Evolutionary conservation across 1,140 invertebrate species (phyloP), one percentile per base, ranked within the genome.

Genomic region (Papilio glaucus): DNA sequence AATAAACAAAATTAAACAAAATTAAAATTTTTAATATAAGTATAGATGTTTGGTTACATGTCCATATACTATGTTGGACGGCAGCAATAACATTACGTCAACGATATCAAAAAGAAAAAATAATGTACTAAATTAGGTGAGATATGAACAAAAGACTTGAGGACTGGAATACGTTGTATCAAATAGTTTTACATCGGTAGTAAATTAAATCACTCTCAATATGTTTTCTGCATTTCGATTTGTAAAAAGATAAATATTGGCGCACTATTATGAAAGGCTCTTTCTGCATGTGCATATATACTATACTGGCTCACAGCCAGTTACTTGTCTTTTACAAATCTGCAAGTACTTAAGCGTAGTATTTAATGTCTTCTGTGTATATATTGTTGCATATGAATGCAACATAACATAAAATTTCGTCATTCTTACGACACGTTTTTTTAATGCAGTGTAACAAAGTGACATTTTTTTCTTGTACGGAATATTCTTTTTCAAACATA

Each of bases 281-380:
- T 53, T 49, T 49, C 49, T 26, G 49, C 49, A 53, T 53, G 49
- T 53, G 49, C 49, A 53, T 24, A 53, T 24, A 53, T 53, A 21
- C 49, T 12, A 24, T 24, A 53, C 49, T 53, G 49, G 49, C 49
- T 18, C 49, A 53, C 49, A 53, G 49, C 49, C 49, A 53, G 21
- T 53, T 53, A 53, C 18, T 53, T 53, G 49, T 53, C 49, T 24
- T 53, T 24, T 15, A 53, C 49, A 53, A 53, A 53, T 12, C 18
- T 26, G 49, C 18, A 53, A 53, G 12, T 53, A 53, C 49, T 53
- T 24, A 53, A 53, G 49, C 21, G 3, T 53, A 21, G 21, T 10
- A 21, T 18, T 49, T 49, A 49, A 9, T 49, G 21, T 45, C 15
- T 53, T 24, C 18, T 12, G 10, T 24, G 18, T 13, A 3, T 24